Conservation (phyloP, 2,113 vertebrate species). For the Tauraco erythrolophus region DNA sequence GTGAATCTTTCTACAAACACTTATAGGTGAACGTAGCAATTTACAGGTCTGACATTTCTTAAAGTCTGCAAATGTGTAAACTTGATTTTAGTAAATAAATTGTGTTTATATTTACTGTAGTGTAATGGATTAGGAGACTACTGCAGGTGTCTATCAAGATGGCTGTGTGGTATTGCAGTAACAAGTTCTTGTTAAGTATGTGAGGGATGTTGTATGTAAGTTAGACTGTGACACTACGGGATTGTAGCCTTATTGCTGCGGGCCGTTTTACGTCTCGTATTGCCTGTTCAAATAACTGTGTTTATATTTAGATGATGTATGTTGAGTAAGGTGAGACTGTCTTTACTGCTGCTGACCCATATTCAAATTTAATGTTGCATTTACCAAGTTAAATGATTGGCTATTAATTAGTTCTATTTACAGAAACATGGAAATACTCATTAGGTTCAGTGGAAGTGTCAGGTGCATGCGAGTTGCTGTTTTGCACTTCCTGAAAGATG, state of each 20-base stretch:
- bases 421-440: slow-evolving; percentile 17
- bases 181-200: background rate
- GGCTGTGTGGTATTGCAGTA: background rate
- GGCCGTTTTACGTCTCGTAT: background rate
- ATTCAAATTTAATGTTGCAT: slow-evolving; percentile 54
- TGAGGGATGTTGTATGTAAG: background rate
- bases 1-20: background rate
- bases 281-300: slow-evolving; percentile 36
- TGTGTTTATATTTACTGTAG: background rate
- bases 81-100: background rate
- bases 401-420: slow-evolving; percentile 58
- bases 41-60: background rate
- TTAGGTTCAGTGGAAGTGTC: slow-evolving; percentile 1
- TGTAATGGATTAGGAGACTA: background rate
- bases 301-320: slow-evolving; percentile 72
- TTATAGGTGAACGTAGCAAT: background rate
- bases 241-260: background rate
- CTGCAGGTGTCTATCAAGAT: background rate
- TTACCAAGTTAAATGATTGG: slow-evolving; percentile 45
- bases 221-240: background rate
- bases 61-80: background rate
- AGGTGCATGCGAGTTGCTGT: background rate
- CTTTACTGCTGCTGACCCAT: slow-evolving; percentile 53
- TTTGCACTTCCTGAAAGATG: background rate
- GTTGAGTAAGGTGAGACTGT: slow-evolving; percentile 19